Base-by-base conservation (phyloP, 2,113 vertebrate species). In the Enhydra lutris region DNA sequence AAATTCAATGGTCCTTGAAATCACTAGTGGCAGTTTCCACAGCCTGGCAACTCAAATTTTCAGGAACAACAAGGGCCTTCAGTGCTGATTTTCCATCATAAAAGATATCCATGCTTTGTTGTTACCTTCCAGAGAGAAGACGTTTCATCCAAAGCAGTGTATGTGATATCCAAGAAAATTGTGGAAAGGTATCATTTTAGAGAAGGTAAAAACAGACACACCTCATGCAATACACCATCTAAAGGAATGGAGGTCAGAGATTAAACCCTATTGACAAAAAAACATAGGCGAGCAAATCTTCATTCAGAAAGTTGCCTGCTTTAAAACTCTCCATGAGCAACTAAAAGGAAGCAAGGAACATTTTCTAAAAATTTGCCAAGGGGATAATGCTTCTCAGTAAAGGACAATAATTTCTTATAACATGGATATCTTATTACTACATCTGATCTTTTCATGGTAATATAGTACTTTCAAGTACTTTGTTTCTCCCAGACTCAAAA, bases 311-410 rank as follows among this genome's bases (percentile, higher is more conserved):
- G 15, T 45, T 82, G 7, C 14, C 85, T 71, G 14, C 63, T 95
- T 97, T 86, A 95, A 96, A 97, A 94, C 86, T 83, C 82, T 97
- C 94, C 87, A 14, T 93, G 45, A 95, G 21, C 4, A 96, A 95
- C 26, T 79, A 93, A 92, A 50, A 91, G 26, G 26, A 86, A 94
- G 26, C 4, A 59, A n/a, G 24, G 23, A 89, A 74, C 20, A 45
- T 78, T 95, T 95, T 82, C 80, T 5, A 34, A 39, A 82, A 91
- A 76, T 6, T 4, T 97, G 74, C 36, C 92, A 15, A 90, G 24
- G 94, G 88, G 94, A 71, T 85, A 94, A 82, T 20, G 15, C 18
- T 97, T 69, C 9, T 8, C 31, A 34, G 39, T 55, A 36, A 92
- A 81, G 8, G 14, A 82, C 24, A 87, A 47, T 59, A 61, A 93